Base-by-base conservation (phyloP, 2,888 invertebrate genomes). In the Euproctis similis region DNA sequence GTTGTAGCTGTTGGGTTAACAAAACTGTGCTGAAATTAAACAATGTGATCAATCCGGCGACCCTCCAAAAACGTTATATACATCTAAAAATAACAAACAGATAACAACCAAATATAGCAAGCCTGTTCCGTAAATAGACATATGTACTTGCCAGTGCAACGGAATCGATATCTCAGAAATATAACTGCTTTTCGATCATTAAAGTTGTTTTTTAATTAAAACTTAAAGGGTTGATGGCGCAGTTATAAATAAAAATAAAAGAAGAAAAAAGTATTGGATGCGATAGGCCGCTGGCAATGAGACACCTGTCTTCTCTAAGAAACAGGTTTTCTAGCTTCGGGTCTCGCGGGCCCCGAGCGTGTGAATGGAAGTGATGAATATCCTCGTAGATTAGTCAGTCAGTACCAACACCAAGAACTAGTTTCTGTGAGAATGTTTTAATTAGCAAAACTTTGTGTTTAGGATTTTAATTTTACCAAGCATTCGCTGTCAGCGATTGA, bases 291-390 rank as follows among this genome's bases (percentile, higher is more conserved):
- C 28, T 41, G 53, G 36, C 36, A 46, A 47, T 47, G 50, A 59
- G 63, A 68, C 77, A 78, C 72, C 73, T 77, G 76, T 75, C 73
- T n/a, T n/a, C n/a, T 58, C 62, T 59, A 60, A 52, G 53, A 55
- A 76, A 78, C 77, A 53, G 75, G 78, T 80, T 76, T 63, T 41
- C 36, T 53, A n/a, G 42, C 45, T 46, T 45, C 41, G 12, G 3
- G 13, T 12, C 40, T 50, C 40, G 46, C 53, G 47, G n/a, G 36
- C 37, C 38, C 41, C 4, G 55, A 61, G 61, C 76, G 78, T 77
- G 76, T 72, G 77, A 77, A 74, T 73, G 67, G 58, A 66, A 55
- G 52, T 66, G 68, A 64, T 65, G 67, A 53, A 58, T 64, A 68
- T 68, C n/a, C n/a, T 4, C 4, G 8, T 18, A 14, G 6, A 18